Evolutionary conservation across 1,140 invertebrate species (phyloP).

Genomic region (Periplaneta americana): DNA sequence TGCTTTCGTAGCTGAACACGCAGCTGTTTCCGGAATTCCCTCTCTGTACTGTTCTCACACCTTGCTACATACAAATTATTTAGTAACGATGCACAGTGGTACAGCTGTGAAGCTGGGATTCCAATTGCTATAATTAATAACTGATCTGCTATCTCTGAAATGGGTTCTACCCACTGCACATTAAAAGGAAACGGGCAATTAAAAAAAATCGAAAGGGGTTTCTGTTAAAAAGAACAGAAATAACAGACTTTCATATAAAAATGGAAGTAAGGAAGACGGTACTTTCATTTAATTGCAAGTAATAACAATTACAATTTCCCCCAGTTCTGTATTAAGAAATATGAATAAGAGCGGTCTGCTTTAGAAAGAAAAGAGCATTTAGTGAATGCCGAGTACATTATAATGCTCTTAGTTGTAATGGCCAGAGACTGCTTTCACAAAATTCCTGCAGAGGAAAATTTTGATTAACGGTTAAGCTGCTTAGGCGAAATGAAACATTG

Average conservation of each 20-base stretch:
- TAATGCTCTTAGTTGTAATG: not conserved
- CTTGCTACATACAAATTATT: not conserved
- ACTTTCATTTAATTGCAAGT: not conserved
- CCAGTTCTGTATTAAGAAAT: not conserved
- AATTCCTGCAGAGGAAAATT: not conserved
- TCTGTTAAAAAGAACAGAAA: not conserved
- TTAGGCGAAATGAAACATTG: not conserved
- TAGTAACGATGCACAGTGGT: not conserved
- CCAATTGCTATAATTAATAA: not conserved
- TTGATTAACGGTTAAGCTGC: not conserved
- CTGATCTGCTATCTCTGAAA: not conserved
- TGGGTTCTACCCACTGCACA: not conserved
- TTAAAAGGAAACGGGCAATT: not conserved
- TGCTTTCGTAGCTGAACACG: not conserved
- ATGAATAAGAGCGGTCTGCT: not conserved
- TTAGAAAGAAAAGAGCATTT: not conserved
- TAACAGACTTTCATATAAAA: not conserved
- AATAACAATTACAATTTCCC: not conserved
- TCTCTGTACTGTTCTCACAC: not conserved
- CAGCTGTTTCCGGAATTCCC: not conserved
- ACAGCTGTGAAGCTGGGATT: not conserved
- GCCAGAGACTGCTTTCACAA: not conserved
- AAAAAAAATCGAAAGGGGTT: not conserved
- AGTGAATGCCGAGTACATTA: not conserved
- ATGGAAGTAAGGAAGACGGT: not conserved